Evolutionary conservation across 2,888 invertebrate species (phyloP).

Genomic region (Hesperia comma): DNA sequence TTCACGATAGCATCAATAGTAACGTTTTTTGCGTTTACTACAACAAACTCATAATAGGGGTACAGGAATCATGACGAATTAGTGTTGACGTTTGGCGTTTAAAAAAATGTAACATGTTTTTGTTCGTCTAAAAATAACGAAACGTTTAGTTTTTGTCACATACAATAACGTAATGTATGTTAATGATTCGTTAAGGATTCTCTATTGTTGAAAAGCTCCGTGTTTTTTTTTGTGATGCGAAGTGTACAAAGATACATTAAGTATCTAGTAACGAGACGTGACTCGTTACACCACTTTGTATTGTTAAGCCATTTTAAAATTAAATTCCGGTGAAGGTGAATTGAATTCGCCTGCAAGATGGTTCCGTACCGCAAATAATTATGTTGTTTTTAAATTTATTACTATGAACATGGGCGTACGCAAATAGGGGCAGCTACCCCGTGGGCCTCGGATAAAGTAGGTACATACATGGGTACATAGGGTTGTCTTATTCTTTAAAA

Average conservation of each 20-base stretch:
- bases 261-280: background rate
- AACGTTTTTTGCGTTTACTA: too few relatives aligned
- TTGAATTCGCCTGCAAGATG: background rate
- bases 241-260: background rate
- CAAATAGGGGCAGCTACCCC: too few relatives aligned
- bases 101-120: constrained; percentile 7
- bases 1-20: too few relatives aligned
- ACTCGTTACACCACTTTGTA: background rate
- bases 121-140: constrained; percentile 1
- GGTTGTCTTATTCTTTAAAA: too few relatives aligned
- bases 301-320: background rate
- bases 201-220: constrained; percentile 3
- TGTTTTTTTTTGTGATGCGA: background rate
- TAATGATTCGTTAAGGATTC: background rate
- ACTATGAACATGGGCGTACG: too few relatives aligned
- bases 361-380: background rate
- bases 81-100: background rate
- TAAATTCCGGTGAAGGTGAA: background rate
- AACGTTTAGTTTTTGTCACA: constrained; percentile 1
- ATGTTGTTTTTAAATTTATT: too few relatives aligned
- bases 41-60: too few relatives aligned
- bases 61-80: constrained; percentile 6
- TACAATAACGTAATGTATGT: background rate
- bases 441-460: too few relatives aligned
- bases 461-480: too few relatives aligned